Conservation (phyloP, 2,797 vertebrate species). For the Pangasius larnaudii region DNA sequence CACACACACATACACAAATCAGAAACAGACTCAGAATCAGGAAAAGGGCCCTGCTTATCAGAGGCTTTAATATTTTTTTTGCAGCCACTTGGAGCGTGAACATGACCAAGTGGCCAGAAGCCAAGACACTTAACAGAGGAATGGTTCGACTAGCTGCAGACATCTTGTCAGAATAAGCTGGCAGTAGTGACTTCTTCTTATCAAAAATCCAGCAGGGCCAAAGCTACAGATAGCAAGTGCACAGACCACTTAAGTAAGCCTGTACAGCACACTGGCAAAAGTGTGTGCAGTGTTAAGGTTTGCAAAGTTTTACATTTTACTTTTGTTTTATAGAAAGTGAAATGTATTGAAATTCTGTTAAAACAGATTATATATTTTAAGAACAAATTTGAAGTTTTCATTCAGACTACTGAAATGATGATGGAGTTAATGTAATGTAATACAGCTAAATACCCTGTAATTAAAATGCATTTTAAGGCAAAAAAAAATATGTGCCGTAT, state of each 20-base stretch:
- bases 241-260: slow-evolving; percentile 22
- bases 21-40: slow-evolving; percentile 20
- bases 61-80: slow-evolving; percentile 34
- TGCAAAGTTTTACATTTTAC: not conserved
- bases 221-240: slow-evolving; percentile 44
- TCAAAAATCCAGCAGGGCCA: slow-evolving; percentile 41
- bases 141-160: slow-evolving; percentile 44
- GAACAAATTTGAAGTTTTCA: not conserved
- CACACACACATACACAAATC: slow-evolving; percentile 23
- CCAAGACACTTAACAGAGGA: slow-evolving; percentile 33
- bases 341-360: not conserved
- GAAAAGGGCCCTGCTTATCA: slow-evolving; percentile 49
- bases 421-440: not conserved
- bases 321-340: not conserved
- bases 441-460: not conserved
- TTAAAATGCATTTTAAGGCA: not conserved
- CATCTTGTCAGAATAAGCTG: slow-evolving; percentile 47
- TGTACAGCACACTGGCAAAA: not conserved
- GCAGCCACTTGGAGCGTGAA: slow-evolving; percentile 37
- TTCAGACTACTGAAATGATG: not conserved
- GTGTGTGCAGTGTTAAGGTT: not conserved
- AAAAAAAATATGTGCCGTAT: not conserved
- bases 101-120: slow-evolving; percentile 11
- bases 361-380: not conserved
- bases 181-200: slow-evolving; percentile 51